Evolutionary conservation across 2,888 invertebrate species (phyloP), one percentile per base, ranked within the genome.

Genomic region (Mythimna albipuncta): DNA sequence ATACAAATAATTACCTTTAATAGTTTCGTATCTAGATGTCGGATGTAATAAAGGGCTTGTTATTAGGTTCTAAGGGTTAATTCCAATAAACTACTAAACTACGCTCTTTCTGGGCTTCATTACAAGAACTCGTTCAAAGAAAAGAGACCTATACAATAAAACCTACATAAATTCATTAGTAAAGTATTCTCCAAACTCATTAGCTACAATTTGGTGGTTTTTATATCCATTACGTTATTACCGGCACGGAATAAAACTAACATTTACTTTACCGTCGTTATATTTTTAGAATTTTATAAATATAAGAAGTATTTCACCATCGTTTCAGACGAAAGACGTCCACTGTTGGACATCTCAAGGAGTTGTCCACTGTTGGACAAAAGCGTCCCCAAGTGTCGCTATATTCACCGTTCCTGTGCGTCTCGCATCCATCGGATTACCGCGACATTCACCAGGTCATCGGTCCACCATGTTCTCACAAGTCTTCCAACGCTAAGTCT

Each of bases 161-260:
- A 47, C 5, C 16, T 16, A 47, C 11, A 32, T 32, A 11, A 41
- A 10, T 47, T 47, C 16, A 47, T 3, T 21, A 16, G 7, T 41
- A 32, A 69, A 57, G 44, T n/a, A n/a, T 47, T 70, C 44, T 57
- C 19, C 6, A 19, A 26, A n/a, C 19, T 70, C 26, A 47, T 57
- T 70, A 57, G 35, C 32, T 6, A 6, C n/a, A 52, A 38, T 4
- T 9, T 21, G 6, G 19, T 57, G 1, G 3, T 35, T 69, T 55
- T 69, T 26, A 38, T 52, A 38, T 16, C 19, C 19, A 35, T 4
- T 6, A 50, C 13, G 7, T 50, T 54, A 21, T 52, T 52, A 41
- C 5, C 21, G 6, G 58, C 11, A 26, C 26, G 19, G 13, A 26
- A 41, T 41, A 41, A n/a, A 21, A 21, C 13, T 13, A 66, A 13